Evolutionary conservation across 2,888 invertebrate genomes (phyloP).

Genomic region (Iselma pallidipennis): DNA sequence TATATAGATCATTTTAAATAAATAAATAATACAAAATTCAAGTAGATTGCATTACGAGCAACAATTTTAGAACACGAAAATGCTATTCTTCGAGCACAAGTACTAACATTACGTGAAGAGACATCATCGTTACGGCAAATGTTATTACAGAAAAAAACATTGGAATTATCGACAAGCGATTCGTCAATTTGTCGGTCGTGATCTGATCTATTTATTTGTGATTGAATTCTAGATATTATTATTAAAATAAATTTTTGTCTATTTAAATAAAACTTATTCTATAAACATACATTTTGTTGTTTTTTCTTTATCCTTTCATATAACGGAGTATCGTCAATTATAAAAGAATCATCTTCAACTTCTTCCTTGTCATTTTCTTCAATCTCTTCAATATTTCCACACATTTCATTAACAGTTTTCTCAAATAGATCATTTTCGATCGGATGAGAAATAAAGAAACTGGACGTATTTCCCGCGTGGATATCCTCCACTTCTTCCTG

Average conservation of each 20-base stretch:
- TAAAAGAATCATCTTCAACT: slow-evolving; percentile 35
- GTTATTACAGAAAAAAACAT: slow-evolving; percentile 58
- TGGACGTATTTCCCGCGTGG: slow-evolving; percentile 32
- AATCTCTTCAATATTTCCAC: slow-evolving; percentile 27
- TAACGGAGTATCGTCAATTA: slow-evolving; percentile 39
- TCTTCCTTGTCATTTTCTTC: slow-evolving; percentile 24
- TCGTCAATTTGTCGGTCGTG: neutral
- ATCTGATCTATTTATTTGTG: neutral
- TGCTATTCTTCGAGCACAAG: slow-evolving; percentile 80
- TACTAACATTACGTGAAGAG: slow-evolving; percentile 79
- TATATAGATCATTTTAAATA: neutral
- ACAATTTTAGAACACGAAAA: slow-evolving; percentile 87
- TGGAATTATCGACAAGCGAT: slow-evolving; percentile 38
- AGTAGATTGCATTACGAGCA: slow-evolving; percentile 79
- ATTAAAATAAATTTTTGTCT: neutral
- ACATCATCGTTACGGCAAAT: slow-evolving; percentile 71
- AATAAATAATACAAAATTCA: slow-evolving; percentile 18
- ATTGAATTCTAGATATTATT: neutral
- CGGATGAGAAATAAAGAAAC: slow-evolving; percentile 42
- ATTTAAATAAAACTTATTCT: neutral
- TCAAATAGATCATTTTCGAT: slow-evolving; percentile 66
- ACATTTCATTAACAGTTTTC: slow-evolving; percentile 55
- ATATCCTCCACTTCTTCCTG: neutral
- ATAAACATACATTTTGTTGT: neutral
- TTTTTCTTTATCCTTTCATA: slow-evolving; percentile 40